These are phyloP conservation scores for Echinarachnius parma DNA, from an alignment of 53 echinoderm and acorn worm species.

Conservation along the genomic window DNA sequence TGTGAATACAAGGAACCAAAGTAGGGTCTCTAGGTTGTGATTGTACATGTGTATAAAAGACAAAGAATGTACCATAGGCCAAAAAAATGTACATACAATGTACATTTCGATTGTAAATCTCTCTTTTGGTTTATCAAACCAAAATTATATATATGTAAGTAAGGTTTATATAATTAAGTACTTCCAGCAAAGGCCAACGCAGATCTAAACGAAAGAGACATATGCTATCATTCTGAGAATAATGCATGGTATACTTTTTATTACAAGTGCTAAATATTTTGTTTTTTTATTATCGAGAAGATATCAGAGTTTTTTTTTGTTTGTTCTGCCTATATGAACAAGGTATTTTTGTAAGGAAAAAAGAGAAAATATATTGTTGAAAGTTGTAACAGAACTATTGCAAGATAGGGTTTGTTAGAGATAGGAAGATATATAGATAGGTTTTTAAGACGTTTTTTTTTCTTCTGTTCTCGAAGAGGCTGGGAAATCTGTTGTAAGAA, in stretches of 20 bases:
- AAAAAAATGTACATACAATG: conserved; percentile 9
- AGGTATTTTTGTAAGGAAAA: no score
- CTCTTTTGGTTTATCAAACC: conserved; percentile 12
- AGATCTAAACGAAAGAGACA: not conserved
- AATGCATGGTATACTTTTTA: conserved; percentile 11
- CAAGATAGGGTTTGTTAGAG: no score
- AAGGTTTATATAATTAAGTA: conserved; percentile 3
- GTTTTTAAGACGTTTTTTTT: no score
- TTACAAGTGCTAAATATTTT: no score
- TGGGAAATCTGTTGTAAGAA: no score
- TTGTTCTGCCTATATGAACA: no score
- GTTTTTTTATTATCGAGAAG: no score
- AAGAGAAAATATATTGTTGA: no score
- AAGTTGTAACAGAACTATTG: no score
- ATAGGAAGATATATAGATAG: no score
- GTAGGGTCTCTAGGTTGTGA: not conserved
- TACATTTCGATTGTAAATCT: conserved; percentile 3
- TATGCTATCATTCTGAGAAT: conserved; percentile 9
- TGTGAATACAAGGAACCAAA: not conserved
- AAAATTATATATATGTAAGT: conserved; percentile 23
- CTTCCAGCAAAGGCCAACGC: conserved; percentile 13
- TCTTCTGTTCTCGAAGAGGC: no score
- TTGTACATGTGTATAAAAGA: conserved; percentile 23
- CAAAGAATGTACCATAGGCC: conserved; percentile 15
- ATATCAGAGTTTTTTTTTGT: no score